phyloP scores from a whole-genome alignment of 2,113 vertebrate species.

The Pagrus major region DNA sequence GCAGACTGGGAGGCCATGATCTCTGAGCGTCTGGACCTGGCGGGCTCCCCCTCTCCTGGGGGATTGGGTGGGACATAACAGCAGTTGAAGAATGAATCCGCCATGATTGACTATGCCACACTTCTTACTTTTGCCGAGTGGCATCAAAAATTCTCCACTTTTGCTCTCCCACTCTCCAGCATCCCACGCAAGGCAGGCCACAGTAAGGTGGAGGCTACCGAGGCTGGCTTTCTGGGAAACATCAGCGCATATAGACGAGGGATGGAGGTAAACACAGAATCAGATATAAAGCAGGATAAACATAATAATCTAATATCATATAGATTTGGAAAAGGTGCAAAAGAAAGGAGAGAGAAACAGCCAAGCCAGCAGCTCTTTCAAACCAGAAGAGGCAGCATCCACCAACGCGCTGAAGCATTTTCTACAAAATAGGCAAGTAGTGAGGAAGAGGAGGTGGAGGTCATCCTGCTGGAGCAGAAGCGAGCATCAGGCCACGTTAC shows the following conservation, averaged over 20 bases:
- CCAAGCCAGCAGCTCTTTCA: conserved; percentile 39
- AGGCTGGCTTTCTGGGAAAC: conserved; percentile 53
- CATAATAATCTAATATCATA: not conserved
- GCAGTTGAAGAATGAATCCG: conserved; percentile 84
- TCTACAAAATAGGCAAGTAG: not conserved
- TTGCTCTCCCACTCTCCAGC: conserved; percentile 44
- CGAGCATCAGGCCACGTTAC: not conserved
- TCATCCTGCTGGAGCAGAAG: not conserved
- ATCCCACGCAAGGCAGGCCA: conserved; percentile 52
- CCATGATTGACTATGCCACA: conserved; percentile 69
- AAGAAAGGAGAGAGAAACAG: conserved; percentile 14
- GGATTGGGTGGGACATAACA: conserved; percentile 82
- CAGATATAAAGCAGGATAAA: not conserved
- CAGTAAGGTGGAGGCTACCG: conserved; percentile 24
- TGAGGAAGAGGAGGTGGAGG: not conserved
- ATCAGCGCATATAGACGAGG: conserved; percentile 17
- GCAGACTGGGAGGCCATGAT: conserved; percentile 81
- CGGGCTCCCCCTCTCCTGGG: conserved; percentile 80
- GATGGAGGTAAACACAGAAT: conserved; percentile 11
- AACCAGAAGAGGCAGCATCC: conserved; percentile 13
- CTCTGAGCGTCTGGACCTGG: conserved; percentile 42
- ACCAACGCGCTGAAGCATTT: not conserved
- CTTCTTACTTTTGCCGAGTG: conserved; percentile 47
- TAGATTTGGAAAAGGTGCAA: not conserved
- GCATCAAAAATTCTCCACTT: conserved; percentile 53